Conservation (phyloP, 2,888 invertebrate species). For the Dascillus cervinus region DNA sequence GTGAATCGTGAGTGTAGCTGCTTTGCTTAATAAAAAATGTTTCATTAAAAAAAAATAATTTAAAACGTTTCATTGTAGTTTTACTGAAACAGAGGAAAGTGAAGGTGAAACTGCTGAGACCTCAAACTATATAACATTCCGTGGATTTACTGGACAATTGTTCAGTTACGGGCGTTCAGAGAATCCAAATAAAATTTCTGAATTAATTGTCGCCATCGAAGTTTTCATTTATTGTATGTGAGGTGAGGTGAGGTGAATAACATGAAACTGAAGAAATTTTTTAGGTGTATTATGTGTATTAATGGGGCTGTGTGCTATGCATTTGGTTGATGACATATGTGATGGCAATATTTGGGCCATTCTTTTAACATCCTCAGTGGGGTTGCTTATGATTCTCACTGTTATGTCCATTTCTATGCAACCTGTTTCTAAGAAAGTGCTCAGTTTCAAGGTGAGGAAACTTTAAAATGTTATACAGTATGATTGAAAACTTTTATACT, state of each 20-base stretch:
- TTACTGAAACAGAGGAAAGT: constrained; percentile 15
- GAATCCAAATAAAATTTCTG: constrained; percentile 44
- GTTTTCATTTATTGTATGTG: constrained; percentile 46
- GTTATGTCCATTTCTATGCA: constrained; percentile 52
- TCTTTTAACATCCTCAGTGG: constrained; percentile 30
- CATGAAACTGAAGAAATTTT: constrained; percentile 14
- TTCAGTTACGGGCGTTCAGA: constrained; percentile 39
- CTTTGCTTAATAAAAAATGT: no score
- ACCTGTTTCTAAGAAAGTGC: constrained; percentile 53
- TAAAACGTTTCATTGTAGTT: no score
- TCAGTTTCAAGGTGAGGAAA: constrained; percentile 58
- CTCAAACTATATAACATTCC: constrained; percentile 9
- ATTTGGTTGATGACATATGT: constrained; percentile 31
- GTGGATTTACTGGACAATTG: constrained; percentile 36
- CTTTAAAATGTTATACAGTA: no score
- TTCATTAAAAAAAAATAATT: no score
- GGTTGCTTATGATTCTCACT: constrained; percentile 35
- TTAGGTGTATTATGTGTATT: constrained; percentile 33
- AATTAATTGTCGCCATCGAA: constrained; percentile 42
- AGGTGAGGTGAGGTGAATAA: constrained; percentile 3
- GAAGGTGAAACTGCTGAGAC: constrained; percentile 3
- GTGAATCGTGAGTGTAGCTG: no score
- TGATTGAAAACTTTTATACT: no score
- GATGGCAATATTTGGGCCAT: constrained; percentile 35
- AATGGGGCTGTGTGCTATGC: constrained; percentile 33